Evolutionary conservation across 2,797 vertebrate species (phyloP).

Genomic region (Siniperca undulata): DNA sequence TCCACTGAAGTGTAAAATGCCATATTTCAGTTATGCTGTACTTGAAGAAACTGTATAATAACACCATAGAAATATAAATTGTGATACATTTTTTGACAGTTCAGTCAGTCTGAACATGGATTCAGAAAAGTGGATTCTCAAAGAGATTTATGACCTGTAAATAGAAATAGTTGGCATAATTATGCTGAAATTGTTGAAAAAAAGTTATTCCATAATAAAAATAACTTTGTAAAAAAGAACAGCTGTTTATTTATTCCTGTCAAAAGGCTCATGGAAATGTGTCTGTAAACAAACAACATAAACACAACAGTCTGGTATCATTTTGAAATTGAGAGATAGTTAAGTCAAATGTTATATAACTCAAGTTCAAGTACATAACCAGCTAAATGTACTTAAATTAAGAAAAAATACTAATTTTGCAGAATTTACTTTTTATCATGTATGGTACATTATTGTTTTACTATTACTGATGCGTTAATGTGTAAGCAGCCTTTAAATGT

Average conservation of each 20-base stretch:
- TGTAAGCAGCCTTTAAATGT: background rate
- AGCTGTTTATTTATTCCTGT: constrained; percentile 12
- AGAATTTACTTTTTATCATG: background rate
- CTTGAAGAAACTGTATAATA: constrained; percentile 61
- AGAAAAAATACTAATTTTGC: background rate
- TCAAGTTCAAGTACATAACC: background rate
- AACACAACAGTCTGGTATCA: background rate
- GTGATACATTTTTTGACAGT: constrained; percentile 35
- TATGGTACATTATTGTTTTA: background rate
- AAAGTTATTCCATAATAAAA: constrained; percentile 83
- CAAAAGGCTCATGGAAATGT: background rate
- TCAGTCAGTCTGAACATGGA: constrained; percentile 30
- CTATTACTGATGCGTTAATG: background rate
- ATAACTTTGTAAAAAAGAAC: constrained; percentile 74
- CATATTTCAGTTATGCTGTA: constrained; percentile 58
- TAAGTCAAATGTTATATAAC: background rate
- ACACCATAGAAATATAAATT: constrained; percentile 61
- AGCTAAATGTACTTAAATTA: background rate
- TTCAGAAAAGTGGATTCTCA: constrained; percentile 48
- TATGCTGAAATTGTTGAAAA: constrained; percentile 79
- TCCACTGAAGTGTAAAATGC: constrained; percentile 52
- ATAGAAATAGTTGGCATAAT: constrained; percentile 82
- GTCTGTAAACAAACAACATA: background rate
- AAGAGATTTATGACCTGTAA: constrained; percentile 73
- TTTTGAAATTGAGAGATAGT: background rate